A percentile compares a stretch with the other conserved stretches of the same genome.
These are phyloP conservation scores for Sphenopsis melanotis DNA, from an alignment of 2,797 vertebrate genomes.

Conservation along the genomic window DNA sequence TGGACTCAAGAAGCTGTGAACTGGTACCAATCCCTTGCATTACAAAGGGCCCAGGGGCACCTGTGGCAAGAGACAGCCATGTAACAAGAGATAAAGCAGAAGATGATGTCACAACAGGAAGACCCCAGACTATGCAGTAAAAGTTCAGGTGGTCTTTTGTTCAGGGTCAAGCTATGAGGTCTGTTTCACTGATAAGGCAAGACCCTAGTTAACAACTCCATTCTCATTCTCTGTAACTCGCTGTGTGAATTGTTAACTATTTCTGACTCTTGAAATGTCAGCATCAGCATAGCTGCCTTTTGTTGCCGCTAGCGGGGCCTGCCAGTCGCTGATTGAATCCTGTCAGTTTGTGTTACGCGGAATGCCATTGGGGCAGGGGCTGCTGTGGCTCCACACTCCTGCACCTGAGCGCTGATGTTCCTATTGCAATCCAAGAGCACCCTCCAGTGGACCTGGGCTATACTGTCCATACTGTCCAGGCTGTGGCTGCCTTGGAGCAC, in stretches of 20 bases:
- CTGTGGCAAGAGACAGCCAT: background rate
- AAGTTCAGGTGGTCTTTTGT: background rate
- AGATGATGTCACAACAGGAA: background rate
- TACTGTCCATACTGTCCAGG: background rate
- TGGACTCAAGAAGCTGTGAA: background rate
- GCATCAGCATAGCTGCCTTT: background rate
- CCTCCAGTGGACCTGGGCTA: background rate
- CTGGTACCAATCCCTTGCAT: background rate
- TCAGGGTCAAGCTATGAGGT: background rate
- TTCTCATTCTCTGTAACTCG: background rate
- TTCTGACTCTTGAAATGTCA: background rate
- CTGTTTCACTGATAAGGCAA: background rate
- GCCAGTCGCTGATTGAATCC: background rate
- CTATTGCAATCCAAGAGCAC: background rate
- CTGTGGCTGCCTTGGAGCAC: background rate
- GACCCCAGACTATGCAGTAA: background rate
- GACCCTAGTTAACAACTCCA: background rate
- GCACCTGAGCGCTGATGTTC: rapidly evolving
- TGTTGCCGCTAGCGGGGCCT: background rate
- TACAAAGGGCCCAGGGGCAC: background rate
- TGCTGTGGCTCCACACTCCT: background rate
- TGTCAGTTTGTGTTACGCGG: rapidly evolving
- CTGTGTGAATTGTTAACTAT: background rate
- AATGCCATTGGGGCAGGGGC: too few species aligned
- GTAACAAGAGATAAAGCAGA: background rate